Evolutionary conservation across 2,113 vertebrate species (phyloP).

Genomic region (Stictonetta naevosa): DNA sequence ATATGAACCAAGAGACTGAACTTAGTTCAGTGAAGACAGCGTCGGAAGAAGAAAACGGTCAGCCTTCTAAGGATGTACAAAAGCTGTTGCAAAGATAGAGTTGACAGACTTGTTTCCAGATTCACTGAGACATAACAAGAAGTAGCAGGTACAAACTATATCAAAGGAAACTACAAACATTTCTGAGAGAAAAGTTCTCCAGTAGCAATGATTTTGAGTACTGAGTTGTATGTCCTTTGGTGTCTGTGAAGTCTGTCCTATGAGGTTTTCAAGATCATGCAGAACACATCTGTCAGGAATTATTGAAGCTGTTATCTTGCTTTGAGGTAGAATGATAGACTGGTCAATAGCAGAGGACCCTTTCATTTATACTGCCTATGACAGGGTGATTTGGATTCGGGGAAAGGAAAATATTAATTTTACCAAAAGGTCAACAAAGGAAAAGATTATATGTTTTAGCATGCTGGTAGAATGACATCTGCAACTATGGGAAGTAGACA

Average conservation of each 20-base stretch:
- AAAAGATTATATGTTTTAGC: not conserved
- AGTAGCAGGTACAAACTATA: not conserved
- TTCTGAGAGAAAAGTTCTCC: not conserved
- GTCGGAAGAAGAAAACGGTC: not conserved
- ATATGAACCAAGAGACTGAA: not conserved
- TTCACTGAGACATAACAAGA: not conserved
- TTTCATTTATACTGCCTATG: not conserved
- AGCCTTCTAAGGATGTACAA: not conserved
- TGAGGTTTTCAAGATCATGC: not conserved
- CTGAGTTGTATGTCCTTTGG: not conserved
- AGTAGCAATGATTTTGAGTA: not conserved
- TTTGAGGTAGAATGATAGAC: not conserved
- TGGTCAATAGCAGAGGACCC: not conserved
- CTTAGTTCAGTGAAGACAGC: not conserved
- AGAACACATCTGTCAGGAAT: not conserved
- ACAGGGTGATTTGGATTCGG: not conserved
- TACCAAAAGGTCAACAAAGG: not conserved
- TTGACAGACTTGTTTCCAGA: not conserved
- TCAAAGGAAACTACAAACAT: not conserved
- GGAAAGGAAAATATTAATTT: not conserved
- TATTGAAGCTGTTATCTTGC: not conserved
- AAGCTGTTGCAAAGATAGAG: not conserved
- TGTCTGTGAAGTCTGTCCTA: not conserved
- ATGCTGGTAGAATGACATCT: not conserved
- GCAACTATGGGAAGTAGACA: not conserved